Base-by-base conservation (phyloP, 2,797 vertebrate genomes). In the Eremophila alpestris region DNA sequence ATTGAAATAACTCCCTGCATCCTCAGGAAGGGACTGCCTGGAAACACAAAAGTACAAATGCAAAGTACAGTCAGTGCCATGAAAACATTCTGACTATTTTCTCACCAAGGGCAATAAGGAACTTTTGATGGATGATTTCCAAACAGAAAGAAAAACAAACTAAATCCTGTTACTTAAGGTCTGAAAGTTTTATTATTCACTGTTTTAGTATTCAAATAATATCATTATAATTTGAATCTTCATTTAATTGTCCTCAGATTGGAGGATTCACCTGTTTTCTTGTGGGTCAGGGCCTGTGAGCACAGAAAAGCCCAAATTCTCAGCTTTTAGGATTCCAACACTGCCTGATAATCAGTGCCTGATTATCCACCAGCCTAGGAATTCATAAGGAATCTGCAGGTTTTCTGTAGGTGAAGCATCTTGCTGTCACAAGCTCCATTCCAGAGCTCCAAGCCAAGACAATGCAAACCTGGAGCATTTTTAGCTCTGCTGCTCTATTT, bases 1-100 rank as follows among this genome's bases (percentile, higher is more conserved):
- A 95, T 98, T 98, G 92, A 99, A 99, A 93, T 98, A 99, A 16
- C 62, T 93, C 36, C 92, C 76, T 18, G 98, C 98, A 32, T 99
- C 99, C 85, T 98, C 87, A 2, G 97, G 79, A 88, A 99, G 98
- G 79, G 98, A 98, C 8, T 15, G 93, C 87, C 98, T 98, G 93
- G 27, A 97, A 96, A 78, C n/a, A 19, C 82, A 45, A 36, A 27
- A 40, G 10, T 4, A 49, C 22, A 70, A 41, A 86, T 11, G 34
- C 64, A 40, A 21, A 40, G 7, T 20, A 34, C 26, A 68, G 16
- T 68, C 56, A 51, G 19, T 32, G 75, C 43, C 51, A 86, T 49
- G 7, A 38, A 64, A 60, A 75, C 34, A 45, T n/a, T 38, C 26
- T 36, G 9, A 16, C 30, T 67, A 3, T 30, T 68, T 83, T n/a